Evolutionary conservation across 2,888 invertebrate species (phyloP), one percentile per base, ranked within the genome.

Genomic region (Tortrix viridana): DNA sequence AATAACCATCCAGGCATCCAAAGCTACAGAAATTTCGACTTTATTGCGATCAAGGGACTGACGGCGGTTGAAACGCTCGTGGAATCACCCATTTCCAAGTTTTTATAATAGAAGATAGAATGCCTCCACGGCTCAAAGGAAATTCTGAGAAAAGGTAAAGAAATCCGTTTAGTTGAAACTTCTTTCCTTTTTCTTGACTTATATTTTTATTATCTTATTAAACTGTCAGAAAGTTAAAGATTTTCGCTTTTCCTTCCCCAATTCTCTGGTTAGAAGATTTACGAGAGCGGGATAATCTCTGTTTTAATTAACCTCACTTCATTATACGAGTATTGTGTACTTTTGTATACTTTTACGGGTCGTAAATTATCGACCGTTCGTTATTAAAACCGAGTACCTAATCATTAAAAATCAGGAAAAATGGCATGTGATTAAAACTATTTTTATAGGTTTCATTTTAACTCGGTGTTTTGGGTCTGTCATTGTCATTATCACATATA

Each of bases 171-270:
- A 72, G 72, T 72, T 67, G 60, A 66, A 75, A 74, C 71, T 72
- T 77, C 70, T 69, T 69, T 68, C 67, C 67, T 58, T 60, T 78
- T 79, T 76, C 76, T 70, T 65, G 74, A 81, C 84, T 85, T 83
- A 86, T 87, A 88, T 88, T 88, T 87, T 88, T 88, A 87, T 88
- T 87, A 88, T 89, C 87, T 88, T 88, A 89, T 89, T 89, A 89
- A 89, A 88, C 86, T 89, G 89, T 87, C 89, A 86, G 82, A 88
- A 87, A 88, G 86, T 88, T 88, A 87, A 87, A 87, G 86, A 88
- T 87, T 88, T 84, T 85, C 82, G 82, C 84, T 81, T 85, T 87
- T 85, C 84, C 79, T 72, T 80, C 80, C 83, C 80, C 81, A 82
- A 85, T 85, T 84, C 86, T 80, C 77, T 76, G 80, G 81, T 81